Evolutionary conservation across 2,113 vertebrate genomes (phyloP), one percentile per base, ranked within the genome.

Genomic region (Archocentrus centrarchus): DNA sequence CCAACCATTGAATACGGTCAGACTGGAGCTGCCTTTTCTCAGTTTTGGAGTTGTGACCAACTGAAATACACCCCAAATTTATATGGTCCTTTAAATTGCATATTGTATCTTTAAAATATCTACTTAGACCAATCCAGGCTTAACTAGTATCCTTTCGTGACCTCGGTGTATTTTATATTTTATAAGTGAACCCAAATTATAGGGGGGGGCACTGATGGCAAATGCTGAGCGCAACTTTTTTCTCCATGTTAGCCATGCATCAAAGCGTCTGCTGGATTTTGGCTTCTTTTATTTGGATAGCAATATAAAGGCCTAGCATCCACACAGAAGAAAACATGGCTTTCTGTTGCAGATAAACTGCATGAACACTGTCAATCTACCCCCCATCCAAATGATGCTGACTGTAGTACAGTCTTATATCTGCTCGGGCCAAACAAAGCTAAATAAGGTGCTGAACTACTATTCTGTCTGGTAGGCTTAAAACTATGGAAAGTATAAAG

Each of bases 301-400:
- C 83, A 86, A 83, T 59, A 76, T 63, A 89, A 89, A 90, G 81
- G 59, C 58, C 10, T 3, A 30, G 87, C 63, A 75, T 85, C 59
- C 75, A 86, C 79, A 47, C 5, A 53, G 77, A 90, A 18, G 76
- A 70, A 86, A 88, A 85, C 81, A 81, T 35, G 70, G 61, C 79
- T 57, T 35, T 39, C 86, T 70, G 83, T 30, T 57, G 78, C 59
- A 80, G 58, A 85, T 75, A 66, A 89, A 37, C 85, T 78, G 85
- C 77, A 73, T 93, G 93, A 95, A 93, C 83, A 93, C 53, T 57
- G 77, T 14, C 82, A 89, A 80, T 82, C 30, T 77, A 24, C 50
- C 57, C 18, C 37, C 59, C 70, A 15, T 39, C 70, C 78, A 64
- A 61, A 63, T 62, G 68, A 73, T 50, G 59, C 18, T 17, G 59